phyloP scores from a whole-genome alignment of 2,888 invertebrate genomes.

The Dryadula phaetusa region DNA sequence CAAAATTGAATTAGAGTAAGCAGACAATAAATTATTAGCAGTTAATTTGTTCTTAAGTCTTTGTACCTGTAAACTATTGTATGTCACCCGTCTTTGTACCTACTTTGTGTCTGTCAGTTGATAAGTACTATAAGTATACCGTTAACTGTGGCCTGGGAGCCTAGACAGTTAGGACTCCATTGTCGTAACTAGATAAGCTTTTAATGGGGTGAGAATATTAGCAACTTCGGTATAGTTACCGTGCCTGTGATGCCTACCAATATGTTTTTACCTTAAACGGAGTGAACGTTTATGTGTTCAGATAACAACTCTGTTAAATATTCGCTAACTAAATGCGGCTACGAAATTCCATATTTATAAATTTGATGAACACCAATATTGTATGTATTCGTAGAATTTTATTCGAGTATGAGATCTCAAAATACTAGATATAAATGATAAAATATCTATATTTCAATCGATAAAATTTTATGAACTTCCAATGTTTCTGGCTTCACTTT shows the following conservation, averaged over 20 bases:
- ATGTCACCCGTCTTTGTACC: neutral
- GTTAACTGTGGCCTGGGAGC: constrained; percentile 38
- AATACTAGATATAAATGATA: constrained; percentile 1
- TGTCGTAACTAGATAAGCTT: constrained; percentile 41
- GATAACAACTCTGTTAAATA: constrained; percentile 1
- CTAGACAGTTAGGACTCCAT: constrained; percentile 47
- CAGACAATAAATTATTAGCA: neutral
- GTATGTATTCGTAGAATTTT: too few relatives aligned
- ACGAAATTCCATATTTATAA: too few relatives aligned
- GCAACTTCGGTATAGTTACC: constrained; percentile 25
- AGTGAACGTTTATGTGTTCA: neutral
- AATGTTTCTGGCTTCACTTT: constrained; percentile 34
- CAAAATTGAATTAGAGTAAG: neutral
- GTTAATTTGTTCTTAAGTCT: neutral
- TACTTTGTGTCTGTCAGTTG: neutral
- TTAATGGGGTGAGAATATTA: constrained; percentile 26
- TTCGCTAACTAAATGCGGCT: neutral
- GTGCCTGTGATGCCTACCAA: constrained; percentile 9
- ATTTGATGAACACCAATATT: too few relatives aligned
- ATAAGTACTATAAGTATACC: constrained; percentile 12
- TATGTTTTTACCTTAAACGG: constrained; percentile 21
- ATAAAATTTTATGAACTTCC: constrained; percentile 30
- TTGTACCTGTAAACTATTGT: neutral
- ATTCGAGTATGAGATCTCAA: neutral
- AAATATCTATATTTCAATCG: constrained; percentile 24